Evolutionary conservation across 2,797 vertebrate species (phyloP).

Genomic region (Holocentrus rufus): DNA sequence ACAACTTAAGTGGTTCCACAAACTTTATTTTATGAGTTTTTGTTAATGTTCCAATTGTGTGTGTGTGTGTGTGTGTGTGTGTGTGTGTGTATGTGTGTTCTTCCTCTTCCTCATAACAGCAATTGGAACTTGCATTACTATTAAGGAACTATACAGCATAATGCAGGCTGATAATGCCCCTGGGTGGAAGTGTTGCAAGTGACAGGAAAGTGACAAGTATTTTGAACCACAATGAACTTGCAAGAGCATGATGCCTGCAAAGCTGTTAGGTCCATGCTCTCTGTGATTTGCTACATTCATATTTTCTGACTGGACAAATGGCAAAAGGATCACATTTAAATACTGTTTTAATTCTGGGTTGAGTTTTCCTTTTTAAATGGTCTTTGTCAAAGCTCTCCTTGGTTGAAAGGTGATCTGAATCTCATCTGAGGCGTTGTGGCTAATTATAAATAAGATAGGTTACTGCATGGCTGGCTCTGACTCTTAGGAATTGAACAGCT

Average conservation of each 20-base stretch:
- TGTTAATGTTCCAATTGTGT: no score
- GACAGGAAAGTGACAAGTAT: neutral
- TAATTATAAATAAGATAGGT: neutral
- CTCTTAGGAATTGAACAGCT: constrained; percentile 4
- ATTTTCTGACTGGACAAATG: constrained; percentile 1
- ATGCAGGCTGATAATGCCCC: neutral
- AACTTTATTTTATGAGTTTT: no score
- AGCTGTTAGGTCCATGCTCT: constrained; percentile 6
- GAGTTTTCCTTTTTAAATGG: neutral
- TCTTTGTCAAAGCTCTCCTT: neutral
- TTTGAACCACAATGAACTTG: neutral
- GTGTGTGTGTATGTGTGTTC: no score
- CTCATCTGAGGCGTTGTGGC: constrained; percentile 18
- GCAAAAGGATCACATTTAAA: neutral
- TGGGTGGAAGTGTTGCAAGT: neutral
- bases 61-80: no score
- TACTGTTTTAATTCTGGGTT: neutral
- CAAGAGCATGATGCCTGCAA: constrained; percentile 15
- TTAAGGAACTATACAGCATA: neutral
- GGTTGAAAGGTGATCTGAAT: constrained; percentile 19
- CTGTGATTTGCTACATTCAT: neutral
- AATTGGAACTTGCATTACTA: no score
- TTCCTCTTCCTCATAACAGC: no score
- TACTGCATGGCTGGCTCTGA: constrained; percentile 6
- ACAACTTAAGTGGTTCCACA: no score